Base-by-base conservation (phyloP, 2,888 invertebrate genomes). In the Sicus ferrugineus region DNA sequence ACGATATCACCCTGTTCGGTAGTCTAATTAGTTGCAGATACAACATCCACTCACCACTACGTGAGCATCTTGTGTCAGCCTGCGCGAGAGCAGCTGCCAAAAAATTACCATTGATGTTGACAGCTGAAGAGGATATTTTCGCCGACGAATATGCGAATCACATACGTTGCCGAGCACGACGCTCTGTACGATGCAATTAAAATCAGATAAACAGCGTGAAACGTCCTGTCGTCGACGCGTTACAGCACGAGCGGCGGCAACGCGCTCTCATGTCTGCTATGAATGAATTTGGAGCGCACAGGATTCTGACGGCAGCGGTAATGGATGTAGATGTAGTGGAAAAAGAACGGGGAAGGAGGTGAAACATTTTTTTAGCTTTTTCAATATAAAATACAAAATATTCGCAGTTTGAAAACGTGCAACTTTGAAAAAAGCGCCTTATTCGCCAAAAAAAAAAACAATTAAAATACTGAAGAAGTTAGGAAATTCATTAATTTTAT, bases 151-250 rank as follows among this genome's bases (percentile, higher is more conserved):
- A 59, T 59, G 46, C 67, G 67, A 9, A 67, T 59, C 67, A 59
- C 58, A 59, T 31, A 48, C 62, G 26, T 14, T 16, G 19, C 42
- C 50, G 34, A 66, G n/a, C 23, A 26, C 19, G 54, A 28, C 58
- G 76, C 76, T 75, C 74, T 77, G 79, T 75, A 77, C 75, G 76
- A 73, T 77, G 79, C 78, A 81, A 82, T 79, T 81, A 81, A 81
- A 81, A 80, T 82, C 80, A 79, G 79, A 81, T 80, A 81, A 79
- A 76, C 79, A n/a, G 77, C 75, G 77, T 75, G 77, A 81, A 79
- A 81, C 73, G 67, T 73, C 66, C 71, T 73, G 73, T 72, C 71
- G 65, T 66, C 70, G 70, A 66, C 31, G 70, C 62, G 67, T 50
- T 70, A 56, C 46, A 42, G 66, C 30, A 65, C 62, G 56, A 31